Base-by-base conservation (phyloP, 2,113 vertebrate genomes). In the Tylochromis polylepis region DNA sequence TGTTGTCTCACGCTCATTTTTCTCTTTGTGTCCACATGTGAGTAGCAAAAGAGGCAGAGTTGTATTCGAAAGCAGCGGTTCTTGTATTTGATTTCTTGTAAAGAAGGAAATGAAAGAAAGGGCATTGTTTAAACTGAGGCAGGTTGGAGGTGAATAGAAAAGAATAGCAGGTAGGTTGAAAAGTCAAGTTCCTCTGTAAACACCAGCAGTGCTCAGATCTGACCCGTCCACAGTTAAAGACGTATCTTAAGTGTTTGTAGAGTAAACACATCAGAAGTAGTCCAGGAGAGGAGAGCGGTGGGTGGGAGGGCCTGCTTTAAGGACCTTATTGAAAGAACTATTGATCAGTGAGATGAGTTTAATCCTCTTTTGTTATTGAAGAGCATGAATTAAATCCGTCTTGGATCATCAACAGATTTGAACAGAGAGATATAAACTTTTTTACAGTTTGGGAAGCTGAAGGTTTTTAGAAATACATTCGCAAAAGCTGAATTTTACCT, bases 201-300 rank as follows among this genome's bases (percentile, higher is more conserved):
- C 75, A 86, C 56, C 56, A 5, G 79, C 55, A 16, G 65, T 57
- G 79, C 84, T 88, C 31, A 36, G 20, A 83, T 84, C 56, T 78
- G 87, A 91, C 70, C 58, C 62, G 78, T 82, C 81, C 20, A 11
- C 24, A 24, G 36, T 53, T 75, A 27, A 24, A 46, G 27, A 11
- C 22, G 88, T 15, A 79, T 88, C 75, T 53, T 5, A 80, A 81
- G 82, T 87, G 89, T 88, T 89, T 93, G 82, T 85, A 87, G 36
- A 89, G 84, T 88, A 92, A 92, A 91, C 85, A 89, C 79, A 87
- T 72, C 4, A 75, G 67, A 83, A 80, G 22, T 31, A 31, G 77
- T 83, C 16, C 65, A 51, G 57, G 80, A 79, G 89, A 88, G 62
- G 88, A 79, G 67, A 38, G 83, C 57, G 24, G 77, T 60, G 24